These are phyloP conservation scores for Marronus borbonicus DNA, from an alignment of 2,888 invertebrate species.

Conservation along the genomic window DNA sequence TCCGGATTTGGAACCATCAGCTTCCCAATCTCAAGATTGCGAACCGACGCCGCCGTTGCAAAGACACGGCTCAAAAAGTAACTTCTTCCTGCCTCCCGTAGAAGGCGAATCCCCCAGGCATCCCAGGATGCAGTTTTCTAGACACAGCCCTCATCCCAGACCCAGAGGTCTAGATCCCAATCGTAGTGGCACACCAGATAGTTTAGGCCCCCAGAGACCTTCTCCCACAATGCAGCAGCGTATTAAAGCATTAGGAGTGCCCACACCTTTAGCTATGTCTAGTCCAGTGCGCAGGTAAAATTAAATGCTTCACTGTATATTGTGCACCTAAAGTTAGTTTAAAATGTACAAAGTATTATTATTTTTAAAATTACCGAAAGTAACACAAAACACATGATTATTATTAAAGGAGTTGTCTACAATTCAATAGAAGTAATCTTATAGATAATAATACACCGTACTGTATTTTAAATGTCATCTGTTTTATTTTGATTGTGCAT, in stretches of 20 bases:
- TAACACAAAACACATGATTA: no score
- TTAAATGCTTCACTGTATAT: background rate
- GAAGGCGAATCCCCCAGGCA: constrained; percentile 74
- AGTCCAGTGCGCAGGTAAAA: constrained; percentile 89
- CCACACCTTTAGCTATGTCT: constrained; percentile 89
- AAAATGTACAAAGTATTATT: constrained; percentile 32
- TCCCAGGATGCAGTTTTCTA: constrained; percentile 73
- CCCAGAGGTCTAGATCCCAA: constrained; percentile 78
- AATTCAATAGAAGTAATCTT: background rate
- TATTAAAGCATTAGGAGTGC: constrained; percentile 91
- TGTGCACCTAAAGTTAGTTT: background rate
- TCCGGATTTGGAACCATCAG: constrained; percentile 90
- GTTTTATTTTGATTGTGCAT: constrained; percentile 25
- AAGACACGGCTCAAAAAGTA: constrained; percentile 88
- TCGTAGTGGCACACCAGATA: constrained; percentile 67
- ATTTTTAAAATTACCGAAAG: background rate
- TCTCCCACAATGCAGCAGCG: constrained; percentile 93
- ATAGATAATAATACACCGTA: constrained; percentile 20
- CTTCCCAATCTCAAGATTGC: constrained; percentile 93
- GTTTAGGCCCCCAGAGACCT: constrained; percentile 72
- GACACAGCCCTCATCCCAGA: constrained; percentile 88
- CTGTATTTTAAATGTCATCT: constrained; percentile 10
- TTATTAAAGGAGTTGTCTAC: no score
- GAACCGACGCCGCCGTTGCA: constrained; percentile 91
- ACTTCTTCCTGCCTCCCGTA: constrained; percentile 87